Base-by-base conservation (phyloP, 1,140 invertebrate species). In the Drosophila teissieri region DNA sequence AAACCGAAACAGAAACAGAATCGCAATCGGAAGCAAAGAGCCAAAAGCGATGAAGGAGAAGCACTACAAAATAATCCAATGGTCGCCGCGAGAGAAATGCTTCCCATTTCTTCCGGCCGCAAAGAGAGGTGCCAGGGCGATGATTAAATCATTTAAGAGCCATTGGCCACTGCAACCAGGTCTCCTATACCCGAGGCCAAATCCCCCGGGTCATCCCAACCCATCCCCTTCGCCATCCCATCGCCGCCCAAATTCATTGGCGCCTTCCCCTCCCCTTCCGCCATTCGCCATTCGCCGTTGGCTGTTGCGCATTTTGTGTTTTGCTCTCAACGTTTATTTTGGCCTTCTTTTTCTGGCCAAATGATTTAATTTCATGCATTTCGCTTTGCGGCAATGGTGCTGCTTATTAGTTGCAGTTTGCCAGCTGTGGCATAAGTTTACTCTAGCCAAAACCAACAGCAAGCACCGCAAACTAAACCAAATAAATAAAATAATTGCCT, bases 391-490 rank as follows among this genome's bases (percentile, higher is more conserved):
- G 70, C 48, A 44, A 49, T 51, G 63, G 73, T 51, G 62, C 67
- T 76, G 64, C 70, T 86, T 86, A 88, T 88, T 89, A 88, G 83
- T 88, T 80, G 72, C 79, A 89, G 80, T 89, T 88, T 83, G 84
- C 80, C 62, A 70, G 80, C 58, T 62, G 73, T 49, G 64, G 65
- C 36, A 44, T 57, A 78, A 74, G 76, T 72, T 84, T 68, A 77
- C 55, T 72, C 64, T 48, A 42, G 65, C 75, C 56, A 69, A 67
- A 70, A 31, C 53, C 53, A 56, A 42, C 37, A 34, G 27, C 17
- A 19, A 63, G 24, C 14, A 31, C n/a, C 12, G 8, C n/a, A 55
- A 63, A 40, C 61, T 51, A 79, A 69, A 56, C 51, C 62, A 89
- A 78, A 76, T 65, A 64, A 67, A 67, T 82, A 78, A 64, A 70